Conservation (phyloP, 2,113 vertebrate species). For the Rhinogobius similis region DNA sequence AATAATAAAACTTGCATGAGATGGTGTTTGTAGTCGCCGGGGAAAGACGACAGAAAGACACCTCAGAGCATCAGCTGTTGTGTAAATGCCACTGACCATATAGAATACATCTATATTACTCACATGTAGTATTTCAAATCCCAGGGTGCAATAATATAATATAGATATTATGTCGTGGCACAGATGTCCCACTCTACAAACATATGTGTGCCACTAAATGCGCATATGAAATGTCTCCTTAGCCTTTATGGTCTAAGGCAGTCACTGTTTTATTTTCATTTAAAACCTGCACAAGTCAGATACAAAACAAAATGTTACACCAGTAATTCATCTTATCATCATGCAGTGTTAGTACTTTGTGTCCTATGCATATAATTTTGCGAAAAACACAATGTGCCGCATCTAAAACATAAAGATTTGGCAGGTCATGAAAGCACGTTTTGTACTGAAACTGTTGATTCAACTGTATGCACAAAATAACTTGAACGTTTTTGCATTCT, state of each 20-base stretch:
- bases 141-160: neutral
- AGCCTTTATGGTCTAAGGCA: neutral
- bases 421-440: neutral
- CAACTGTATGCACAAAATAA: neutral
- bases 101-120: neutral
- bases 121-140: neutral
- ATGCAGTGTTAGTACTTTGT: neutral
- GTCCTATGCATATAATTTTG: neutral
- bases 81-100: neutral
- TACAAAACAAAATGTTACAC: neutral
- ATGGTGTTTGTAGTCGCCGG: neutral
- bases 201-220: neutral
- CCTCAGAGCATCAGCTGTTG: neutral
- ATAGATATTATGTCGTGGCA: neutral
- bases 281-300: neutral
- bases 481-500: conserved; percentile 4
- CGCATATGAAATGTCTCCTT: neutral
- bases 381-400: neutral
- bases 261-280: too few relatives aligned
- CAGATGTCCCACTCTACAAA: neutral
- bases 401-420: neutral
- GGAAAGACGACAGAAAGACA: neutral
- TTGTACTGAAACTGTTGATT: neutral
- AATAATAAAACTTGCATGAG: too few relatives aligned
- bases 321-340: neutral